Percentiles rank a stretch among this genome's conserved stretches.
Evolutionary conservation across 1,140 invertebrate genomes (phyloP).

Genomic region (Pseudomyrmex flavicornis): DNA sequence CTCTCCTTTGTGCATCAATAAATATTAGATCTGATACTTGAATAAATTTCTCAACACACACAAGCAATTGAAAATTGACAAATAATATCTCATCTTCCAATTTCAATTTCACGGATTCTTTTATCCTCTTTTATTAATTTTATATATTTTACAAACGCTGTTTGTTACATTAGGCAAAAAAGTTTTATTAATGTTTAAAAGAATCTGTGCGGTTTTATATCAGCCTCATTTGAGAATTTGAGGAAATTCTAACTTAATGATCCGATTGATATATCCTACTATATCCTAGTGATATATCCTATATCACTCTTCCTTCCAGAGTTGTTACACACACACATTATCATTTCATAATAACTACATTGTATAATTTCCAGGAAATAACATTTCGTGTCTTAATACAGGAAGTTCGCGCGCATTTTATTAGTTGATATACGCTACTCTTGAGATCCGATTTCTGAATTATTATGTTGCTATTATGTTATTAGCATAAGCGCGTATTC

Average conservation of each 20-base stretch:
- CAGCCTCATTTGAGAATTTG: not conserved
- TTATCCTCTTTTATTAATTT: not conserved
- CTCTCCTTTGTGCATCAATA: not conserved
- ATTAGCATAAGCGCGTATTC: no score
- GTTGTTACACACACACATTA: not conserved
- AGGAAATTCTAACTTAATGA: not conserved
- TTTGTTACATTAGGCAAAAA: not conserved
- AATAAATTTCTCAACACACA: constrained; percentile 7
- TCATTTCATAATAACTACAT: not conserved
- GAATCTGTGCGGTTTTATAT: not conserved
- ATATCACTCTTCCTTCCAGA: not conserved
- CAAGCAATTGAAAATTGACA: not conserved
- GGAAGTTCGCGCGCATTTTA: not conserved
- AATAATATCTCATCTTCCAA: no score
- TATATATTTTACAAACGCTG: not conserved
- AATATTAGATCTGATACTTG: not conserved
- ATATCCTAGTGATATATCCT: not conserved
- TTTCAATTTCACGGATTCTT: not conserved
- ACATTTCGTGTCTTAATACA: not conserved
- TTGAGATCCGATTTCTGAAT: no score
- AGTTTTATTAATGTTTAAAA: not conserved
- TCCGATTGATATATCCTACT: not conserved
- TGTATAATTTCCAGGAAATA: not conserved
- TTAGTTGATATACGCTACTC: not conserved
- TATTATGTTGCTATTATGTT: no score